Percentiles rank a stretch among this genome's conserved stretches.
phyloP scores from a whole-genome alignment of 1,140 invertebrate genomes.

The Trypoxylus dichotomus region DNA sequence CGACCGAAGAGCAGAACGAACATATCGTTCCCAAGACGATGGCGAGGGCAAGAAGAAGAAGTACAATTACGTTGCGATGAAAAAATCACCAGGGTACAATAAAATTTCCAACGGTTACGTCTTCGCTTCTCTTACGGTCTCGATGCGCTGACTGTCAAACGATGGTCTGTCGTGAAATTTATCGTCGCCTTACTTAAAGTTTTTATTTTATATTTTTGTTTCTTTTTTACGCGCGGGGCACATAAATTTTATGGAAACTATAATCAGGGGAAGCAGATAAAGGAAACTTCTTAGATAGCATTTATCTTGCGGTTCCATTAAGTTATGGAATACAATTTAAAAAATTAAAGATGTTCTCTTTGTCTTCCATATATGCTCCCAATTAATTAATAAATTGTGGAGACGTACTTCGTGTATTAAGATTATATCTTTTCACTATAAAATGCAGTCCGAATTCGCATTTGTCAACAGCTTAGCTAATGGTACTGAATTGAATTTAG shows the following conservation, averaged over 20 bases:
- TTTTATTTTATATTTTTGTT: conserved; percentile 18
- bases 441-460: too few relatives aligned
- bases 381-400: neutral
- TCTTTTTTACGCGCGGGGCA: neutral
- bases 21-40: conserved; percentile 4
- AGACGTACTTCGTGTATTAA: too few relatives aligned
- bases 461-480: too few relatives aligned
- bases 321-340: neutral
- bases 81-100: conserved; percentile 19
- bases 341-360: neutral
- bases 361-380: neutral
- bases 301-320: neutral
- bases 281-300: too few relatives aligned
- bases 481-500: too few relatives aligned
- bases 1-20: neutral
- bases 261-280: neutral
- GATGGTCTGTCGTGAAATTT: neutral
- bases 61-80: conserved; percentile 21
- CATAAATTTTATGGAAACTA: neutral
- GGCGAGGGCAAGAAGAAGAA: neutral
- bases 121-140: neutral
- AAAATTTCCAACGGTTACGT: conserved; percentile 11
- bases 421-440: too few relatives aligned
- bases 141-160: conserved; percentile 6
- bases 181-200: conserved; percentile 1